These are phyloP conservation scores for Passer montanus DNA, from an alignment of 2,113 vertebrate genomes.

Conservation along the genomic window DNA sequence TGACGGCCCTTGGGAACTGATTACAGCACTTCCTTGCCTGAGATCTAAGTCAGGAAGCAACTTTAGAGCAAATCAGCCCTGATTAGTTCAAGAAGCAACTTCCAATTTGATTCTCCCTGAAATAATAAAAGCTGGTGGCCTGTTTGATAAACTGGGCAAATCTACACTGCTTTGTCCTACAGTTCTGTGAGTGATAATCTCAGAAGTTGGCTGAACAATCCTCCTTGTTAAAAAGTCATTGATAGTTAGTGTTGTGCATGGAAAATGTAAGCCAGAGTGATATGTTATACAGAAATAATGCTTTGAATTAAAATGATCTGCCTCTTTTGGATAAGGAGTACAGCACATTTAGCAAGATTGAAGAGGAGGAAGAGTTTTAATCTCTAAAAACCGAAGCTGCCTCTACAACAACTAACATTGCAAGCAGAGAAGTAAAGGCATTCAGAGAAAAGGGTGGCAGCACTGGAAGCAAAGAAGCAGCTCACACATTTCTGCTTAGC, in stretches of 20 bases:
- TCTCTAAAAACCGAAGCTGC: not conserved
- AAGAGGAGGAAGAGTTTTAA: not conserved
- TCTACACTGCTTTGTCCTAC: not conserved
- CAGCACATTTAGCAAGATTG: not conserved
- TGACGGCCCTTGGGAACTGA: conserved; percentile 44
- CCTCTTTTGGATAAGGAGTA: not conserved
- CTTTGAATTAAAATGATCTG: not conserved
- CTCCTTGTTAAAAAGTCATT: not conserved
- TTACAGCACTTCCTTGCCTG: conserved; percentile 53
- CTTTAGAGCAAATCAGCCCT: conserved; percentile 61
- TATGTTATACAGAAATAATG: not conserved
- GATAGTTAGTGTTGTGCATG: not conserved
- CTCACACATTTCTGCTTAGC: not conserved
- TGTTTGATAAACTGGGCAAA: conserved; percentile 21
- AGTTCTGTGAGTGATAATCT: not conserved
- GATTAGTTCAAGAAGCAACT: conserved; percentile 62
- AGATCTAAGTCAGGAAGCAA: conserved; percentile 67
- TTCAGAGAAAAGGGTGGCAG: not conserved
- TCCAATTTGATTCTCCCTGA: conserved; percentile 55
- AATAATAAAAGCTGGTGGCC: conserved; percentile 54
- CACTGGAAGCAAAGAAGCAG: not conserved
- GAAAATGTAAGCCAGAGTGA: not conserved
- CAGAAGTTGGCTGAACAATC: not conserved
- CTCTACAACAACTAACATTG: not conserved
- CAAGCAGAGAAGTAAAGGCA: not conserved